phyloP scores from a whole-genome alignment of 2,888 invertebrate species.

The Phyllotreta striolata region DNA sequence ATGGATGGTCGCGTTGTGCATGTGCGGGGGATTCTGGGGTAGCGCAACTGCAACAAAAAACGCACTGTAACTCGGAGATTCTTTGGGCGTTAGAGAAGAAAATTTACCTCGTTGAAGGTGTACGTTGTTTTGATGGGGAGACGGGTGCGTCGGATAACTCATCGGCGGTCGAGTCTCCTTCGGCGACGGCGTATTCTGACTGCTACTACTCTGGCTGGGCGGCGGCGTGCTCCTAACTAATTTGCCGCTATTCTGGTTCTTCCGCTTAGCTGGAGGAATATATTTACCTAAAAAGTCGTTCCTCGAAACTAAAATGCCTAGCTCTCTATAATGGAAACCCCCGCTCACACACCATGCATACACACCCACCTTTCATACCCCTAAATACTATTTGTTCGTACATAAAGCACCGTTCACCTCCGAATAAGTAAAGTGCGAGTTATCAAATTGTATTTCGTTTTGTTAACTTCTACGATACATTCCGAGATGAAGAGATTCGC shows the following conservation, averaged over 20 bases:
- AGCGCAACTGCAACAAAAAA: slow-evolving; percentile 21
- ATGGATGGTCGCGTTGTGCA: slow-evolving; percentile 35
- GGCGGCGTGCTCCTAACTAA: slow-evolving; percentile 71
- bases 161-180: slow-evolving; percentile 52
- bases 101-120: slow-evolving; percentile 46
- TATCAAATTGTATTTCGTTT: no score
- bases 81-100: slow-evolving; percentile 17
- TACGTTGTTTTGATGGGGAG: slow-evolving; percentile 47
- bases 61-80: not conserved
- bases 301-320: no score
- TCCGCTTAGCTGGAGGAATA: slow-evolving; percentile 81
- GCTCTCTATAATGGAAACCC: no score
- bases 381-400: not conserved
- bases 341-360: no score
- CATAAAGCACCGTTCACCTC: no score
- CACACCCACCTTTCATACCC: no score
- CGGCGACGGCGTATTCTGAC: slow-evolving; percentile 55
- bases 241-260: slow-evolving; percentile 71
- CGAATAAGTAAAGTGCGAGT: no score
- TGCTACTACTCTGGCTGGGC: slow-evolving; percentile 53
- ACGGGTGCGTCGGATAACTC: slow-evolving; percentile 46
- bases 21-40: slow-evolving; percentile 34
- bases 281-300: slow-evolving; percentile 66
- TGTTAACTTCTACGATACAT: not conserved
- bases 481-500: not conserved